Evolutionary conservation across 2,888 invertebrate genomes (phyloP), one percentile per base, ranked within the genome.

Genomic region (Prosapia bicincta): DNA sequence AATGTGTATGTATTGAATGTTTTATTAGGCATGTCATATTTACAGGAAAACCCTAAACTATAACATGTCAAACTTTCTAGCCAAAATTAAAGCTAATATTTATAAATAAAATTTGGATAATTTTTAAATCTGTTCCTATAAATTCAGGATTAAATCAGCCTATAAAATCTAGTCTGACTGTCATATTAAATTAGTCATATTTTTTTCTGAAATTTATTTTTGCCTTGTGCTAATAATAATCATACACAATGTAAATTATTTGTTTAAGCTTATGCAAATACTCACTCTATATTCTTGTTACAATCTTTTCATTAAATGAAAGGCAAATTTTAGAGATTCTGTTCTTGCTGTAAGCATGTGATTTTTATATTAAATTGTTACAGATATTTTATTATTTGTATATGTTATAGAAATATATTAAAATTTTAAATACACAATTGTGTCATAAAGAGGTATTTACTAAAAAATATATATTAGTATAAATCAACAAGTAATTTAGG

Each of bases 301-400:
- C 26, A 54, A 69, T 74, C 65, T 65, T 74, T 74, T 74, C 74
- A 74, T 74, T 54, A 28, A 74, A 74, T 74, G 74, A 65, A 65
- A 74, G 65, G 74, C 68, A 54, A 38, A 43, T 7, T 23, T 43
- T 24, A 23, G 25, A n/a, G n/a, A n/a, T 74, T 69, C 65, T 20
- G 25, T 68, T 54, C 67, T 54, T 69, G 73, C 73, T 73, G 25
- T 68, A 69, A 73, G 73, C 73, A 73, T 73, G 54, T 73, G 26
- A 24, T 26, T 26, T 71, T 66, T 26, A 66, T 70, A 71, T 71
- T 10, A 13, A 71, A 43, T 65, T 71, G 66, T 71, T 65, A 28
- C 66, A 10, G 10, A 38, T 24, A 71, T 26, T 26, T 65, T 65
- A 20, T 54, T 54, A 20, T 54, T 54, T 20, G n/a, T 54, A 54